phyloP scores from a whole-genome alignment of 2,113 vertebrate species.

The Octodon degus region DNA sequence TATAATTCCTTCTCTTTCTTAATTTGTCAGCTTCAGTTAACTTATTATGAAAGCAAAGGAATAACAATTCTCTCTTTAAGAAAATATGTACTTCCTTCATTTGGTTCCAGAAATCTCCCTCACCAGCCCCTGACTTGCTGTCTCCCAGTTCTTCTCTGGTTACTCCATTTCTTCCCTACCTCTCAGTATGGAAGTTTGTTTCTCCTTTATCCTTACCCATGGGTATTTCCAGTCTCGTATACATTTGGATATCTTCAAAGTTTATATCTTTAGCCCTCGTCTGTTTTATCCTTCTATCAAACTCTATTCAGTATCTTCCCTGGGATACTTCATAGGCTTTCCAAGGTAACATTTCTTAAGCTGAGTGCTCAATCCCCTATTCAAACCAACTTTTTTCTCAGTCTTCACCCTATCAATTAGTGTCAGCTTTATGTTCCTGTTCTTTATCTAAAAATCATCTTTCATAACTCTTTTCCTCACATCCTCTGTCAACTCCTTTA shows the following conservation, averaged over 20 bases:
- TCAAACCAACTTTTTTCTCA: not conserved
- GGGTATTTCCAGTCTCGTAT: not conserved
- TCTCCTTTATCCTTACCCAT: not conserved
- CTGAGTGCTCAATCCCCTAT: not conserved
- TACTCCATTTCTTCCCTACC: not conserved
- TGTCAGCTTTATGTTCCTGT: not conserved
- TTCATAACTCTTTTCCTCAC: not conserved
- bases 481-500: not conserved
- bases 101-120: not conserved
- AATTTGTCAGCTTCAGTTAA: not conserved
- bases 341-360: not conserved
- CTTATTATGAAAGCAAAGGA: not conserved
- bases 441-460: not conserved
- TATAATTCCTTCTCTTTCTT: not conserved
- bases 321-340: not conserved
- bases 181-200: not conserved
- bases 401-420: not conserved
- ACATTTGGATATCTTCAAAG: not conserved
- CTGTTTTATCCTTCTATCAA: not conserved
- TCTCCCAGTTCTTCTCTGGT: accelerated
- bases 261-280: not conserved
- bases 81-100: not conserved
- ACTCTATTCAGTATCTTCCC: not conserved
- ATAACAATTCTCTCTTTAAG: not conserved
- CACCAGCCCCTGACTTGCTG: not conserved